Evolutionary conservation across 2,797 vertebrate genomes (phyloP).

Genomic region (Dicrostonyx torquatus): DNA sequence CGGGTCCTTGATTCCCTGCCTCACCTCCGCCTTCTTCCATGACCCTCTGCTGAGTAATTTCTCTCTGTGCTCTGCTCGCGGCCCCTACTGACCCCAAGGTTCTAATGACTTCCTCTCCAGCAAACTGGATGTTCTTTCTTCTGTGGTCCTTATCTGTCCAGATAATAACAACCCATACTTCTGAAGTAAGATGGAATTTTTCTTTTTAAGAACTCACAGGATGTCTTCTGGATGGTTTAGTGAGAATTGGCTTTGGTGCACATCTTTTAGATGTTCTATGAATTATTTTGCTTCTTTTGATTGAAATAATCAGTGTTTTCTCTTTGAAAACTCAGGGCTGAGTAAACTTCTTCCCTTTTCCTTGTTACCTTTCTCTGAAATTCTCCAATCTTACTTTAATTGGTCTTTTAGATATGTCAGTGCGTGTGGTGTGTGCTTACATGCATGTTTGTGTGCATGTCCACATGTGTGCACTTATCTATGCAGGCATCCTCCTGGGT

Average conservation of each 20-base stretch:
- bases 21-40: slow-evolving; percentile 62
- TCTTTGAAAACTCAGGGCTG: neutral
- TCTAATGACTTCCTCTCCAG: slow-evolving; percentile 63
- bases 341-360: slow-evolving; percentile 3
- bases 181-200: slow-evolving; percentile 38
- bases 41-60: slow-evolving; percentile 55
- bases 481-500: neutral
- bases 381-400: slow-evolving; percentile 48
- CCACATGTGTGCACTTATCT: neutral
- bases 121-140: slow-evolving; percentile 69
- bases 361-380: slow-evolving; percentile 38
- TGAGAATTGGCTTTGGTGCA: neutral
- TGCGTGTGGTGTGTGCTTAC: neutral
- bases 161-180: slow-evolving; percentile 59
- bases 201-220: slow-evolving; percentile 1
- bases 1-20: slow-evolving; percentile 47
- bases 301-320: slow-evolving; percentile 5
- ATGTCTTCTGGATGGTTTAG: neutral
- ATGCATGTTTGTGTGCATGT: neutral
- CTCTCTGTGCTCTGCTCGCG: slow-evolving; percentile 21
- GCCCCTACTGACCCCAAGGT: slow-evolving; percentile 57
- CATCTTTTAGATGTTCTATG: neutral
- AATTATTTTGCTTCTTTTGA: slow-evolving; percentile 54
- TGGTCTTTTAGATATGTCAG: neutral
- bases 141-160: slow-evolving; percentile 44